Evolutionary conservation across 2,888 invertebrate species (phyloP).

Genomic region (Coelinius sp.): DNA sequence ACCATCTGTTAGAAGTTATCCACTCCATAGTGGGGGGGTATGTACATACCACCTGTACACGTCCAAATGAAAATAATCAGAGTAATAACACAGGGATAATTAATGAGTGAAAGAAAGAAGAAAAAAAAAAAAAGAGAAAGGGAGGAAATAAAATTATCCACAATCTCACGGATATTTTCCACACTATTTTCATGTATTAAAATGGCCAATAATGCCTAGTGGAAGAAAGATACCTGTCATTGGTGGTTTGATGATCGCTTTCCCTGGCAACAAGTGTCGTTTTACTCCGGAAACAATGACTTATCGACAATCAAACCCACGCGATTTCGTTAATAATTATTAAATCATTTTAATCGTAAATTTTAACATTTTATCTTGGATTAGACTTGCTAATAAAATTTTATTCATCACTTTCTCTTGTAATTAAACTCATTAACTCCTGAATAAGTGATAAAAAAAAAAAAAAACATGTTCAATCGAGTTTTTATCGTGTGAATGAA

Average conservation of each 20-base stretch:
- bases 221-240: constrained; percentile 51
- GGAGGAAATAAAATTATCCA: constrained; percentile 12
- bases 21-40: background rate
- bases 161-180: constrained; percentile 5
- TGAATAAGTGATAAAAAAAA: background rate
- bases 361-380: too few species aligned
- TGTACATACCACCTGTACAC: constrained; percentile 9
- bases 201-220: too few species aligned
- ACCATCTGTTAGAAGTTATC: background rate
- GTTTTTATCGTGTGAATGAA: background rate
- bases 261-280: constrained; percentile 60
- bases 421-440: background rate
- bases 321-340: constrained; percentile 9
- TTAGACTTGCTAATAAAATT: too few species aligned
- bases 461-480: background rate
- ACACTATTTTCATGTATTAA: background rate
- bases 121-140: constrained; percentile 28
- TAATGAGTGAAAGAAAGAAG: background rate
- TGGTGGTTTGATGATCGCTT: constrained; percentile 56
- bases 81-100: background rate
- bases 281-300: constrained; percentile 47
- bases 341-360: background rate
- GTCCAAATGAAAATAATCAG: background rate
- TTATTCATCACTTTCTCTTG: background rate
- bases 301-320: constrained; percentile 25